phyloP scores from a whole-genome alignment of 2,888 invertebrate genomes.

The Lasioglossum villosulum region DNA sequence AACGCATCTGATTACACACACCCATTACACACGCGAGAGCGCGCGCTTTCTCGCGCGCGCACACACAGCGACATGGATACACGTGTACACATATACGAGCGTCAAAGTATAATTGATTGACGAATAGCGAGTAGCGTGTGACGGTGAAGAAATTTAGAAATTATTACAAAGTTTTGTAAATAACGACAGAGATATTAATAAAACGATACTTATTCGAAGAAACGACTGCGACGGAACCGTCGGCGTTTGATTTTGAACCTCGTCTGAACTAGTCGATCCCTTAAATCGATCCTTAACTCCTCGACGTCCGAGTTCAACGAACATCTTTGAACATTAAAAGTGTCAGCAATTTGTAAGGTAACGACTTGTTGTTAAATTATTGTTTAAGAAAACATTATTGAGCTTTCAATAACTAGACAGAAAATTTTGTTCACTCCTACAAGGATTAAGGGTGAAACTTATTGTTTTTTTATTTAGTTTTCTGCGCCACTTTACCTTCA shows the following conservation, averaged over 20 bases:
- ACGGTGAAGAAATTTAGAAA: constrained; percentile 80
- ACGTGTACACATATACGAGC: constrained; percentile 26
- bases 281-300: not conserved
- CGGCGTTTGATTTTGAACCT: not conserved
- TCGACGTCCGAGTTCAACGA: not conserved
- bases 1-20: constrained; percentile 31
- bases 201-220: constrained; percentile 81
- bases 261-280: not conserved
- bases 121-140: constrained; percentile 80
- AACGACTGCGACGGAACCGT: constrained; percentile 5
- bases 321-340: too few relatives aligned
- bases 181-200: constrained; percentile 84
- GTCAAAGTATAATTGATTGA: constrained; percentile 70
- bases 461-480: too few relatives aligned
- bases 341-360: too few relatives aligned
- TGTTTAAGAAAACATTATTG: too few relatives aligned
- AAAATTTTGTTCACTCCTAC: too few relatives aligned
- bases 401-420: too few relatives aligned
- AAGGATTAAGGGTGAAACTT: not conserved
- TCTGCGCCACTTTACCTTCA: not conserved
- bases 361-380: too few relatives aligned
- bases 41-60: not conserved
- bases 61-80: constrained; percentile 23
- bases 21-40: constrained; percentile 5
- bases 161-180: constrained; percentile 84